Evolutionary conservation across 30 jellyfish, hydroid and myxozoan genomes (phyloP).

Genomic region (Rhopilema esculentum): DNA sequence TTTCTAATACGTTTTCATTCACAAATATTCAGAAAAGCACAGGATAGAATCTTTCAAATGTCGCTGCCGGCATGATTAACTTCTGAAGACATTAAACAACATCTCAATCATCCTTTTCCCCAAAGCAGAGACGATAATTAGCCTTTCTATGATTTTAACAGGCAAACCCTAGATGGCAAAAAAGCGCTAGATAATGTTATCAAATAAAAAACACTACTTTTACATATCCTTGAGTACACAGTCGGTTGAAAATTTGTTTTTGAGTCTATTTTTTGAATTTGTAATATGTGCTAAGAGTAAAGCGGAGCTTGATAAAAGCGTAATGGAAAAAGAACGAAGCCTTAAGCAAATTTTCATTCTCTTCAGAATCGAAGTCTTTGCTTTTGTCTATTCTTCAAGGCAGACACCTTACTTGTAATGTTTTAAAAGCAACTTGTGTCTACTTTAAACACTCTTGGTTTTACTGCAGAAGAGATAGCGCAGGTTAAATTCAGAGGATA

Average conservation of each 20-base stretch:
- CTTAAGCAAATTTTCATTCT: background rate
- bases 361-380: background rate
- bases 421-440: no score
- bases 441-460: no score
- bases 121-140: no score
- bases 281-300: background rate
- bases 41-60: no score
- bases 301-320: background rate
- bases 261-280: background rate
- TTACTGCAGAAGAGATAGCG: no score
- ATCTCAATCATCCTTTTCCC: no score
- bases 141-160: background rate
- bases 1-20: no score
- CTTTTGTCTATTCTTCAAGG: background rate
- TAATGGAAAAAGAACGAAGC: background rate
- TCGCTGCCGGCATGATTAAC: no score
- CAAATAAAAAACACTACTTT: background rate
- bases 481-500: no score
- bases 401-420: background rate
- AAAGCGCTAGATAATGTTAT: background rate
- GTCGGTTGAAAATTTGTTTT: background rate
- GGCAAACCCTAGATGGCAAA: background rate
- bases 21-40: no score
- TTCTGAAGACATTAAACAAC: no score
- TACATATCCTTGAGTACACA: background rate